phyloP scores from a whole-genome alignment of 2,113 vertebrate species.

The Chlorodrepanis virens region DNA sequence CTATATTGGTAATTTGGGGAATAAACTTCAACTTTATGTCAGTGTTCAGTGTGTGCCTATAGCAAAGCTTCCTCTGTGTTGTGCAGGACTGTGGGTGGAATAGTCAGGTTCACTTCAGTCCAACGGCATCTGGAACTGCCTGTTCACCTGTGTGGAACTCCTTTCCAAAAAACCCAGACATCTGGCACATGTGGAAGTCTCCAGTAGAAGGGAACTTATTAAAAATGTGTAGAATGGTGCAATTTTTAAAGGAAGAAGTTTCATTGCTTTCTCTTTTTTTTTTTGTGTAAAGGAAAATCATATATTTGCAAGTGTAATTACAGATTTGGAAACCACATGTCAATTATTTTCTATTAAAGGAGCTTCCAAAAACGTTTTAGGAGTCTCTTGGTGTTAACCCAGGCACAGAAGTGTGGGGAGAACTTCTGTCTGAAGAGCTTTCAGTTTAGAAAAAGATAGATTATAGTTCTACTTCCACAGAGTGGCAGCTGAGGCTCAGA shows the following conservation, averaged over 20 bases:
- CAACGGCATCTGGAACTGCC: background rate
- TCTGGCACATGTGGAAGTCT: background rate
- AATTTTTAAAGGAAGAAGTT: background rate
- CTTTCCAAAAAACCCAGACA: background rate
- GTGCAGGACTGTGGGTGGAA: background rate
- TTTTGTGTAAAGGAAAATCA: background rate
- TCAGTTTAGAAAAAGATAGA: background rate
- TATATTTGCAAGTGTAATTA: background rate
- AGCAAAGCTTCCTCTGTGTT: background rate
- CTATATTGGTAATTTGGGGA: background rate
- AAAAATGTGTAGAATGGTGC: background rate
- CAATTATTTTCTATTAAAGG: background rate
- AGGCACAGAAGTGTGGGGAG: background rate
- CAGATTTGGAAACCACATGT: background rate
- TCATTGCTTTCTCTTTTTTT: background rate
- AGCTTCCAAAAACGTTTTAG: background rate
- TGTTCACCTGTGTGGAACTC: background rate
- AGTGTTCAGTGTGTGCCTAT: background rate
- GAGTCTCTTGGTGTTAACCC: background rate
- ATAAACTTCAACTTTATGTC: background rate
- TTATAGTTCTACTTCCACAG: background rate
- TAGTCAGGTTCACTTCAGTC: background rate
- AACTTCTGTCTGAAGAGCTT: background rate
- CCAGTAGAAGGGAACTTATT: background rate
- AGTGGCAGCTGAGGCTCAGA: background rate